A percentile compares a stretch with the other conserved stretches of the same genome.
These are phyloP conservation scores for Brachylomia viminalis DNA, from an alignment of 2,888 invertebrate species.

Conservation along the genomic window DNA sequence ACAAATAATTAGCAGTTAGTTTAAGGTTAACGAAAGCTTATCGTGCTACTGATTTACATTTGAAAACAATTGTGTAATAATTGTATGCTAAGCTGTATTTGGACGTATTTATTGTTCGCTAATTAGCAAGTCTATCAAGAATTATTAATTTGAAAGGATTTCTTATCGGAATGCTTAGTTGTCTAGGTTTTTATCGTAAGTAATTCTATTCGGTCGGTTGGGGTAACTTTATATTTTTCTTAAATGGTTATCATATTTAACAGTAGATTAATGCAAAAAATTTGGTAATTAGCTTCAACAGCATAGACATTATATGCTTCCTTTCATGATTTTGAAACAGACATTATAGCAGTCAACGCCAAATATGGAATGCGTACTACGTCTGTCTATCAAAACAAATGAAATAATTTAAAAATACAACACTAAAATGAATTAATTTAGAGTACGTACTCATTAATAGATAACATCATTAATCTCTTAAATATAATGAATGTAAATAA, in stretches of 20 bases:
- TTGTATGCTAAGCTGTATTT: conserved; percentile 50
- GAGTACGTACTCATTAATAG: conserved; percentile 17
- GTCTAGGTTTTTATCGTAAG: conserved; percentile 23
- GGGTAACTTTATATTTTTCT: background rate
- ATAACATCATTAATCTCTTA: conserved; percentile 26
- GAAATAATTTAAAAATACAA: conserved; percentile 4
- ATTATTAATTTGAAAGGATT: conserved; percentile 44
- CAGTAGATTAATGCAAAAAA: background rate
- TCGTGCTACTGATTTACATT: conserved; percentile 61
- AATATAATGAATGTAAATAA: conserved; percentile 29
- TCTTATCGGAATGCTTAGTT: conserved; percentile 21
- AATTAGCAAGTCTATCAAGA: conserved; percentile 56
- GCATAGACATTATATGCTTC: background rate
- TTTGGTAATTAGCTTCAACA: background rate
- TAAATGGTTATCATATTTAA: background rate
- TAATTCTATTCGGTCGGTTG: conserved; percentile 19
- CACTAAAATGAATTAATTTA: background rate
- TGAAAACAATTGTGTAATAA: conserved; percentile 65
- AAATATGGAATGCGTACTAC: background rate
- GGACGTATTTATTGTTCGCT: conserved; percentile 52
- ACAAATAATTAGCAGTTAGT: conserved; percentile 60
- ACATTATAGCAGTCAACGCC: background rate
- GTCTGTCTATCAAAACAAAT: background rate
- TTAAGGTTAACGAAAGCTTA: conserved; percentile 72
- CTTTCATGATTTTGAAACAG: background rate